These are phyloP conservation scores for Hirtodrosophila histrioides DNA, from an alignment of 2,888 invertebrate species.

Conservation along the genomic window DNA sequence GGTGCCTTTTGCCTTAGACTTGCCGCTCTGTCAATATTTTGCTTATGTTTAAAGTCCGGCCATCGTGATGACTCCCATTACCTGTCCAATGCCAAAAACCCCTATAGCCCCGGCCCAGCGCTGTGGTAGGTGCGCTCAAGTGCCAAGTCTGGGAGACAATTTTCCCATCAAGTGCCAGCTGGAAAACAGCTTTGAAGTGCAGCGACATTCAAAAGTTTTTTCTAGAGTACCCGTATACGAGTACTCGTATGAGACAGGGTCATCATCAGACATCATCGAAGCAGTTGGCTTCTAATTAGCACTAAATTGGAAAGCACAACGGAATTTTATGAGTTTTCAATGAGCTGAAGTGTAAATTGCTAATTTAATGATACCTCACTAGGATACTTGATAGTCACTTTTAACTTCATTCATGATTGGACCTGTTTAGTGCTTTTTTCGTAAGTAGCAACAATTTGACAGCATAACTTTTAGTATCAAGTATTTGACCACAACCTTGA, in stretches of 20 bases:
- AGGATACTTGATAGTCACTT: constrained; percentile 8
- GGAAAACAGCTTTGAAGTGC: constrained; percentile 68
- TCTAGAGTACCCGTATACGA: neutral
- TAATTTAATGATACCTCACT: constrained; percentile 13
- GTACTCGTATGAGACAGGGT: constrained; percentile 40
- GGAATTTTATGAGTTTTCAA: constrained; percentile 21
- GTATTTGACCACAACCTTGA: no score
- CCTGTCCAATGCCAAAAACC: constrained; percentile 42
- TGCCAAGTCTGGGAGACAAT: constrained; percentile 57
- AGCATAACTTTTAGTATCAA: no score
- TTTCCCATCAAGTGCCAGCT: constrained; percentile 55
- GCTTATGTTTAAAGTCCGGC: constrained; percentile 52
- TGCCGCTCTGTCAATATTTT: constrained; percentile 80
- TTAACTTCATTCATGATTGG: neutral
- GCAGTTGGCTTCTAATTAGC: constrained; percentile 52
- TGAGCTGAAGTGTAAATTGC: constrained; percentile 34
- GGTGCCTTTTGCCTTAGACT: constrained; percentile 67
- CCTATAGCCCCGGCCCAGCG: constrained; percentile 29
- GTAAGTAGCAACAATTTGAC: neutral
- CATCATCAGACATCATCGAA: constrained; percentile 29
- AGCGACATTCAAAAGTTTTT: constrained; percentile 58
- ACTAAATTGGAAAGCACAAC: constrained; percentile 59
- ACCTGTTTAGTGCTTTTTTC: constrained; percentile 1
- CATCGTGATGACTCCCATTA: constrained; percentile 31
- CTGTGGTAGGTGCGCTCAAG: constrained; percentile 76